Evolutionary conservation across 2,888 invertebrate species (phyloP).

Genomic region (Emmelina monodactyla): DNA sequence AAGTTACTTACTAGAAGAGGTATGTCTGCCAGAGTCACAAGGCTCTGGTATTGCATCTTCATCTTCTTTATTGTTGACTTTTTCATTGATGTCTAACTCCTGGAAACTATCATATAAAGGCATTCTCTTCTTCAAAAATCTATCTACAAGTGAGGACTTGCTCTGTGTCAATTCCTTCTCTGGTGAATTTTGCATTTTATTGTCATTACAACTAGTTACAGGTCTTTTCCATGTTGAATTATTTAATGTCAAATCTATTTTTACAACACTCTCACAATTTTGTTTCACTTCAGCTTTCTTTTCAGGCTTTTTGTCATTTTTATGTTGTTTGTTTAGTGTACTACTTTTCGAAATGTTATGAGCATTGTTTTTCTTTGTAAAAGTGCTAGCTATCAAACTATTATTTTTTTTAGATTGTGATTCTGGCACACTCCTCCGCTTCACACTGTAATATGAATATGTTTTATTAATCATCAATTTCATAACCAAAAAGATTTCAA

Average conservation of each 20-base stretch:
- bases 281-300: too few relatives aligned
- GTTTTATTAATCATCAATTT: background rate
- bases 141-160: too few relatives aligned
- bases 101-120: background rate
- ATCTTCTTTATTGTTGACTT: too few relatives aligned
- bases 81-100: background rate
- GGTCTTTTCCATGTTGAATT: too few relatives aligned
- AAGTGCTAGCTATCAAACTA: too few relatives aligned
- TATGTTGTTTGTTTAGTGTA: too few relatives aligned
- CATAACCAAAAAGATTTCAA: background rate
- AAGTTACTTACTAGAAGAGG: slow-evolving; percentile 36
- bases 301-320: too few relatives aligned
- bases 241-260: too few relatives aligned
- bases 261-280: too few relatives aligned
- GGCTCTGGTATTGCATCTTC: background rate
- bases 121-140: background rate
- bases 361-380: too few relatives aligned
- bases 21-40: slow-evolving; percentile 28
- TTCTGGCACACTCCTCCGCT: slow-evolving; percentile 38
- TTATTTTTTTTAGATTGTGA: slow-evolving; percentile 11
- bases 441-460: slow-evolving; percentile 27
- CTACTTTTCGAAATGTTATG: too few relatives aligned
- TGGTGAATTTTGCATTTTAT: slow-evolving; percentile 6
- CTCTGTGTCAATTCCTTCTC: slow-evolving; percentile 13
- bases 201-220: too few relatives aligned